phyloP scores from a whole-genome alignment of 2,797 vertebrate species.

The Cephalopachus bancanus region DNA sequence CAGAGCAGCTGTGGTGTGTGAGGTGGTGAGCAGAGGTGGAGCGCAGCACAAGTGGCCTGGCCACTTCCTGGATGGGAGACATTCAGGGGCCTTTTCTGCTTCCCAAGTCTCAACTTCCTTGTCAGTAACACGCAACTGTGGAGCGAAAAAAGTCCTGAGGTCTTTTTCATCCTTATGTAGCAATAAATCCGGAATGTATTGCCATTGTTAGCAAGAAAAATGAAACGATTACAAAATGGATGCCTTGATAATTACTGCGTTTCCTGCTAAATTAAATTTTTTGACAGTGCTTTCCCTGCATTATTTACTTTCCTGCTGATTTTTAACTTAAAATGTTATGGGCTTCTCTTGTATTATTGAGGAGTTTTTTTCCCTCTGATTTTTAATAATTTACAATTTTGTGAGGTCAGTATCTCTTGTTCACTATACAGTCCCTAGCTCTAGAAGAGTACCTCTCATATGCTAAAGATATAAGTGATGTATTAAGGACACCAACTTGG shows the following conservation, averaged over 20 bases:
- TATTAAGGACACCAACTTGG: neutral
- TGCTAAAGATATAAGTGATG: neutral
- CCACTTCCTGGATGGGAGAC: neutral
- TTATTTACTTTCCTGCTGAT: neutral
- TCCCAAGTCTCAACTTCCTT: neutral
- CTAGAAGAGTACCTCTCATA: neutral
- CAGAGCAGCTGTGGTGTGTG: neutral
- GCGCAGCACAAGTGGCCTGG: accelerated
- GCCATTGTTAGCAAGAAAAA: neutral
- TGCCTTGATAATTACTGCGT: neutral
- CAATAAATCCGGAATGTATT: neutral
- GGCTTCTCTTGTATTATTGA: neutral
- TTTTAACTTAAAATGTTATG: neutral
- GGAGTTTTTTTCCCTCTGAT: neutral
- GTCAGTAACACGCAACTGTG: neutral
- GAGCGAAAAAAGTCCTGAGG: neutral
- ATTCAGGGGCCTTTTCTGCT: neutral
- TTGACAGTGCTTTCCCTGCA: neutral
- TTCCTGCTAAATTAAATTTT: conserved; percentile 42
- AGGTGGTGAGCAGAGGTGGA: neutral
- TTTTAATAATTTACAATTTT: neutral
- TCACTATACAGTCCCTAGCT: neutral
- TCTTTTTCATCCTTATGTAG: neutral
- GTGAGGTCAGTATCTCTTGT: neutral
- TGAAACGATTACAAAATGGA: neutral